Conservation (phyloP, 2,797 vertebrate species). For the Argya squamiceps region DNA sequence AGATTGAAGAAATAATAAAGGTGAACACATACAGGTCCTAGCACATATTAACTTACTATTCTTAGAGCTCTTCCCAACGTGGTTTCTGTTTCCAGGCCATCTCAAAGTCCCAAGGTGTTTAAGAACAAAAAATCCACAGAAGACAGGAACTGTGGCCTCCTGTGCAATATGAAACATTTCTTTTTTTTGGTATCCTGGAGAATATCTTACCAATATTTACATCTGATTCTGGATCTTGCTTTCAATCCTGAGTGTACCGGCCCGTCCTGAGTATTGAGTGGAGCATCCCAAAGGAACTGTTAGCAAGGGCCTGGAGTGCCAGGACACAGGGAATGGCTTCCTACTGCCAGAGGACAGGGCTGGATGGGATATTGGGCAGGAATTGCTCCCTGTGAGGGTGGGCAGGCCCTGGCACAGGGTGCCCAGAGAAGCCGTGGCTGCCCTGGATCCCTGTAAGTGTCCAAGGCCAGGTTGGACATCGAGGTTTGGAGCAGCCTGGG, state of each 20-base stretch:
- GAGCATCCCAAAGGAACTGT: not conserved
- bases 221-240: not conserved
- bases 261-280: not conserved
- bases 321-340: not conserved
- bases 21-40: not conserved
- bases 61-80: not conserved
- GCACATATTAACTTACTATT: not conserved
- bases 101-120: not conserved
- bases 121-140: not conserved
- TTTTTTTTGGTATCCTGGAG: too few relatives aligned
- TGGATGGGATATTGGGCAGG: not conserved
- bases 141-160: not conserved
- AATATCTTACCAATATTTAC: not conserved
- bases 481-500: not conserved
- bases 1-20: not conserved
- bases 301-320: not conserved
- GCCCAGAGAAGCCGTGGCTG: not conserved
- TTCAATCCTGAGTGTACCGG: not conserved
- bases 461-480: not conserved
- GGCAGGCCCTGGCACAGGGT: not conserved
- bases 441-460: not conserved
- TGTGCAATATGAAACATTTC: not conserved
- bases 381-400: rapidly evolving
- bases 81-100: not conserved
- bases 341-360: rapidly evolving